These are phyloP conservation scores for Fissipunctia ypsillon DNA, from an alignment of 2,888 invertebrate species.

Conservation along the genomic window DNA sequence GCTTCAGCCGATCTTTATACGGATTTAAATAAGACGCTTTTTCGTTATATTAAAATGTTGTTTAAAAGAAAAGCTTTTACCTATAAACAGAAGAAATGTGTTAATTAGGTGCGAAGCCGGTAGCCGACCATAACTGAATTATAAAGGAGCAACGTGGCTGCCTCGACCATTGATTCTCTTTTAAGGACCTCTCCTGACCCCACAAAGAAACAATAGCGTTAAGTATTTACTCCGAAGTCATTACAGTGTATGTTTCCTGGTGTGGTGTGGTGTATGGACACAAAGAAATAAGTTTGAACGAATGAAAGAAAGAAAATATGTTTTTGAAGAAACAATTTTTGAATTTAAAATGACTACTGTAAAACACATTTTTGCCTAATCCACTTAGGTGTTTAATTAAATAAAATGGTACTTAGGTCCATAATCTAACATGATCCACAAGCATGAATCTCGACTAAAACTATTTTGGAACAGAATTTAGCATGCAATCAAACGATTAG, in stretches of 20 bases:
- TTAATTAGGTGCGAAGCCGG: constrained; percentile 50
- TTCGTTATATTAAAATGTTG: neutral
- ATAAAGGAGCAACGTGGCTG: constrained; percentile 29
- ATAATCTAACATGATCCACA: constrained; percentile 3
- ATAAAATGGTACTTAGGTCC: neutral
- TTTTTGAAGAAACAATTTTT: neutral
- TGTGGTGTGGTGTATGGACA: neutral
- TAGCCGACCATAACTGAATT: constrained; percentile 50
- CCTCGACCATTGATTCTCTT: constrained; percentile 38
- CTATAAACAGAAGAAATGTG: constrained; percentile 30
- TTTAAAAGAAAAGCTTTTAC: constrained; percentile 12
- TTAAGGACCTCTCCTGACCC: constrained; percentile 29
- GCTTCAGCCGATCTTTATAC: neutral
- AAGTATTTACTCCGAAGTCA: constrained; percentile 34
- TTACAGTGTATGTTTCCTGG: constrained; percentile 12
- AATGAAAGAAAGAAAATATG: no score
- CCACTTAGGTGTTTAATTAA: neutral
- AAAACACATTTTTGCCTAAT: neutral
- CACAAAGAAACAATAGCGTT: constrained; percentile 26
- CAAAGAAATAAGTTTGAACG: neutral
- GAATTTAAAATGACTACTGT: neutral
- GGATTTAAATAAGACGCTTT: neutral
- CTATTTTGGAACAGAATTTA: constrained; percentile 5
- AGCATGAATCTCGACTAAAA: constrained; percentile 1
- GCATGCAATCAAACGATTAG: neutral